phyloP scores from a whole-genome alignment of 2,797 vertebrate genomes.

The Myotis pilosus region DNA sequence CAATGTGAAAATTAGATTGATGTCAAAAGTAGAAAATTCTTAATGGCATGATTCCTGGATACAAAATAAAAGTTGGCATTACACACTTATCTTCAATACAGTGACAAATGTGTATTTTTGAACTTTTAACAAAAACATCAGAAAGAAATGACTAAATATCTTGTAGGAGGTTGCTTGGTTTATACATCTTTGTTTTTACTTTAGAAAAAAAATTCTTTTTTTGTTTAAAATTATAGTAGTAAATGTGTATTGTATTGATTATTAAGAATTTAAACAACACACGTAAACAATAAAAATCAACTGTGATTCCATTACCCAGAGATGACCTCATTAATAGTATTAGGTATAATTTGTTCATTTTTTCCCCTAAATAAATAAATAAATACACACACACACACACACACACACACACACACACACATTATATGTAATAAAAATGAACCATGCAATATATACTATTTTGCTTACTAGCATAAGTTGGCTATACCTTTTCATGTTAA shows the following conservation, averaged over 20 bases:
- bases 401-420: too few species aligned
- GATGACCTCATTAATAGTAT: background rate
- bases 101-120: background rate
- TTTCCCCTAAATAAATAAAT: background rate
- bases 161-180: background rate
- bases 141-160: constrained; percentile 38
- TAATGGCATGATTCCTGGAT: background rate
- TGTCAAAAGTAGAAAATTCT: background rate
- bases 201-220: background rate
- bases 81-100: background rate
- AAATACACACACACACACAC: too few species aligned
- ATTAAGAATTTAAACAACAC: background rate
- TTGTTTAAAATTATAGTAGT: constrained; percentile 17
- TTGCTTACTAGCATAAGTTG: background rate
- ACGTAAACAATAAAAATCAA: constrained; percentile 38
- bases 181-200: background rate
- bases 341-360: background rate
- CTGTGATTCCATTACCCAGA: background rate
- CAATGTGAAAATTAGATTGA: constrained; percentile 1
- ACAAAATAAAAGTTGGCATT: constrained; percentile 15
- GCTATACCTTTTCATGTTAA: constrained; percentile 16
- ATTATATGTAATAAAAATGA: constrained; percentile 20
- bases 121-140: constrained; percentile 26
- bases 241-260: background rate
- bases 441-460: background rate